Conservation (phyloP, 1,140 invertebrate species). For the Solenopsis invicta region DNA sequence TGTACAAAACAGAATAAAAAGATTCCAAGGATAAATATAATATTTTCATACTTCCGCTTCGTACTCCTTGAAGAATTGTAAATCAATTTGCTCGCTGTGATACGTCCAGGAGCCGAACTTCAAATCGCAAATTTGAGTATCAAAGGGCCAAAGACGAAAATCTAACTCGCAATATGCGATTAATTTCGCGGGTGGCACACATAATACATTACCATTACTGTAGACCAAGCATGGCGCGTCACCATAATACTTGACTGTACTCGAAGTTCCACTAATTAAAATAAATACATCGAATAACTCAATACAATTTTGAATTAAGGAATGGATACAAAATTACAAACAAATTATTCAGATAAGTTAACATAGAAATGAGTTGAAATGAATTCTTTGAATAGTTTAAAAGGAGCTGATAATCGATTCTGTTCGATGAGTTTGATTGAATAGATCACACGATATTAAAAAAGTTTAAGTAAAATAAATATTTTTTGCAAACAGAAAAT, state of each 20-base stretch:
- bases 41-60: constrained; percentile 24
- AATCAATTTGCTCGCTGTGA: constrained; percentile 89
- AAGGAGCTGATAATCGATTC: not conserved
- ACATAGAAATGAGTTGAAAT: not conserved
- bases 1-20: not conserved
- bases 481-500: not conserved
- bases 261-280: constrained; percentile 86
- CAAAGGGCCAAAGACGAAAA: constrained; percentile 91
- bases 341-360: not conserved
- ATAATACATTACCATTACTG: constrained; percentile 88
- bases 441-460: not conserved
- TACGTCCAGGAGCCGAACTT: constrained; percentile 91
- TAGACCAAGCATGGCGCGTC: constrained; percentile 89
- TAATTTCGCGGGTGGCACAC: constrained; percentile 91
- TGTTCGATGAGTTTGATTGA: not conserved
- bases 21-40: not conserved
- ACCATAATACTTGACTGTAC: constrained; percentile 88
- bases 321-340: not conserved
- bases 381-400: not conserved
- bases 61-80: constrained; percentile 81
- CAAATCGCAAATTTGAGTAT: constrained; percentile 90
- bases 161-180: constrained; percentile 90
- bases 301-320: not conserved
- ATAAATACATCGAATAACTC: not conserved
- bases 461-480: not conserved